Base-by-base conservation (phyloP, 2,797 vertebrate species). In the Lepus oiostolus region DNA sequence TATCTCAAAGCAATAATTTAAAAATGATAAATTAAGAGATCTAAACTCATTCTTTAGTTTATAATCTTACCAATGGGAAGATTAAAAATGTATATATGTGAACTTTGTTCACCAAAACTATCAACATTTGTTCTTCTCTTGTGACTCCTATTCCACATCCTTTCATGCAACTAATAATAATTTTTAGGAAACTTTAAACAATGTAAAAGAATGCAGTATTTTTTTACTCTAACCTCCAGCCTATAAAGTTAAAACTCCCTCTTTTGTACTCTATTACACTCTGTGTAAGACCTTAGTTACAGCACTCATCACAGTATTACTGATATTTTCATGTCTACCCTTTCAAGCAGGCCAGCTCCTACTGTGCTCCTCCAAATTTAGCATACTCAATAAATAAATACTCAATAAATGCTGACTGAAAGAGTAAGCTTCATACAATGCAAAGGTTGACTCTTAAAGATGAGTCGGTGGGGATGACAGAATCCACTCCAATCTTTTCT, bases 1-100 rank as follows among this genome's bases (percentile, higher is more conserved):
- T 72, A 77, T 88, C 85, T 94, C 71, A 95, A 5, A 93, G 47
- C 5, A 96, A 38, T 75, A 82, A 87, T 80, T 77, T 92, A 32
- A 92, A 95, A 77, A 85, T 87, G 62, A 60, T 85, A 90, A 91
- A 75, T 84, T 84, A 91, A 79, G 30, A 91, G 28, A 77, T 35
- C n/a, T 92, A 88, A 94, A 86, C 22, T 91, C 65, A 91, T 38
- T 92, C 26, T 67, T 74, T 74, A 80, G 28, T 54, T 17, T 91
- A 85, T 17, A 72, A 22, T 58, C 58, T 92, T 92, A 89, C 5
- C 88, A 92, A 85, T 28, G 8, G 28, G 28, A 4, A 75, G 90
- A 14, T 85, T 92, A 88, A 79, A 74, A 90, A 79, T 90, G 85
- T 26, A 85, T 52, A 30, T 85, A 77, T 70, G 85, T 93, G 30